These are phyloP conservation scores for Pseudorhiza aurosa DNA, from an alignment of 30 jellyfish, hydroid and myxozoan genomes.

Conservation along the genomic window DNA sequence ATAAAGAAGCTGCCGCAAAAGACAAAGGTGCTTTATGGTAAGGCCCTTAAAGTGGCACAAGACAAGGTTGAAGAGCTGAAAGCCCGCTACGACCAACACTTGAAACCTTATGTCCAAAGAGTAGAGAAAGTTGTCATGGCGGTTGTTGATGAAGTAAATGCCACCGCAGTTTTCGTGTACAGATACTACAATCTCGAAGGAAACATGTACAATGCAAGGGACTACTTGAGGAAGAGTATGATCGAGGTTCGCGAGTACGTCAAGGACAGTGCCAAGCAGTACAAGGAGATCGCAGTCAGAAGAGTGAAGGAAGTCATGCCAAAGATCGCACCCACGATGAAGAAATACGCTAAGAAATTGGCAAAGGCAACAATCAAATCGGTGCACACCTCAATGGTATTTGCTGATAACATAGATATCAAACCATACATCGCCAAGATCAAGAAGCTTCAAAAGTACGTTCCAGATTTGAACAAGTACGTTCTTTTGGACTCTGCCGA, in stretches of 20 bases:
- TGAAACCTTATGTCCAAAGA: constrained; percentile 38
- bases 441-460: constrained; percentile 59
- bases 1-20: constrained; percentile 76
- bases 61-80: constrained; percentile 17
- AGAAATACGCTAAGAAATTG: constrained; percentile 42
- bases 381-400: constrained; percentile 67
- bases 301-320: constrained; percentile 45
- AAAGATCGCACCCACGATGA: constrained; percentile 48
- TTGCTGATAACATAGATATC: constrained; percentile 72
- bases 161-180: constrained; percentile 69
- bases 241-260: constrained; percentile 23
- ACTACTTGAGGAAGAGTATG: constrained; percentile 5
- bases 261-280: constrained; percentile 31
- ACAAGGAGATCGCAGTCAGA: constrained; percentile 17
- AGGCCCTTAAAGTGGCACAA: constrained; percentile 18
- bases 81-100: constrained; percentile 29
- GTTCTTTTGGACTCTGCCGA: constrained; percentile 75
- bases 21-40: constrained; percentile 44
- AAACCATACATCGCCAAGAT: constrained; percentile 40
- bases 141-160: constrained; percentile 67
- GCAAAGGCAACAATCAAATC: constrained; percentile 69
- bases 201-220: constrained; percentile 38
- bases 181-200: constrained; percentile 70
- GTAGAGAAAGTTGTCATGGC: constrained; percentile 40
- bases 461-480: constrained; percentile 67